Base-by-base conservation (phyloP, 2,113 vertebrate species). In the Gadus macrocephalus region DNA sequence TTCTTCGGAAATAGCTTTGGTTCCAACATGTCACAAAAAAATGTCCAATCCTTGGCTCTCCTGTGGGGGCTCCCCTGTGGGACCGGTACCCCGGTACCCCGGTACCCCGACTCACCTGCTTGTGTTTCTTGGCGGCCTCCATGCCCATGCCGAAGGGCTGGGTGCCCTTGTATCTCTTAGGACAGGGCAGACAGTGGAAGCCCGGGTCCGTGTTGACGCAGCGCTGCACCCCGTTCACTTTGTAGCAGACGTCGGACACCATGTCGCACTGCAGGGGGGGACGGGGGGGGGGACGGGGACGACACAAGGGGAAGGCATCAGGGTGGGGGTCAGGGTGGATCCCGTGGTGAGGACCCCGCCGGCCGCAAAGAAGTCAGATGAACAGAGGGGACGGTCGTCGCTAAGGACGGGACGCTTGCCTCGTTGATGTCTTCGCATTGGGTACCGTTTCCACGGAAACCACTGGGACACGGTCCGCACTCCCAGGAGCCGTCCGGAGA, bases 171-270 rank as follows among this genome's bases (percentile, higher is more conserved):
- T 98, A 98, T 19, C 96, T 93, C 3, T 93, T 94, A 1, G 97
- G 97, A 81, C 97, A 99, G 0, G 96, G 95, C 85, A 98, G 87
- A 76, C 97, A 99, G 81, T 98, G 97, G 85, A 96, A 99, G 65
- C 97, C 97, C 0, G 97, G 97, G 75, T 96, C 87, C 0, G 96
- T 97, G 90, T 99, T 99, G 77, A 96, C 67, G 42, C 97, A 99
- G 65, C 95, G 95, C 64, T 92, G 93, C 3, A 77, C 69, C 77
- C 92, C 95, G 81, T 90, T 89, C 49, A 90, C 88, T 66, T 92
- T 91, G 90, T 94, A 98, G 91, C 97, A 99, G 78, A 93, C 83
- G 22, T 98, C 96, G 53, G 93, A 81, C 65, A 97, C 94, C 88
- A 97, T 91, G 15, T 94, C 91, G 68, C 97, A 99, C 97, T 99